Evolutionary conservation across 2,113 vertebrate genomes (phyloP), one percentile per base, ranked within the genome.

Genomic region (Symphodus melops): DNA sequence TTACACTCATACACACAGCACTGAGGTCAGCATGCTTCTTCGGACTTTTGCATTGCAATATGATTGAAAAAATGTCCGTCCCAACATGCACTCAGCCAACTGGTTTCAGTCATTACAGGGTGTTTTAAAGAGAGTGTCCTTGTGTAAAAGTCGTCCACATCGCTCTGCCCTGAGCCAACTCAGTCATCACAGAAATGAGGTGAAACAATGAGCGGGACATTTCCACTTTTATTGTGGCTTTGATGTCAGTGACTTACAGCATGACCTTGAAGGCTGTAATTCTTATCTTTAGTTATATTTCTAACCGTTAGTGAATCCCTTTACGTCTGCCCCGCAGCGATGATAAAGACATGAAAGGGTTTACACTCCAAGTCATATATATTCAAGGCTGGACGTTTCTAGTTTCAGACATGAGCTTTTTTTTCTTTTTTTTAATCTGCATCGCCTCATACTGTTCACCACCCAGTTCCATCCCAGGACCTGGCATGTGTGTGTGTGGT

Each of bases 211-310:
- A 71, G 52, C 62, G n/a, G 4, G 49, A 49, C 7, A 55, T 17
- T 9, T 48, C 58, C 37, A 42, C 57, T 70, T 85, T 83, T 75
- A 77, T 75, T 83, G 46, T 52, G 58, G 66, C 65, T 72, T 16
- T 12, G 37, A 67, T 44, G 48, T 4, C 16, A 60, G 23, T 54
- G 6, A 64, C 33, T 65, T 57, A 60, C 52, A 5, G 14, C 0
- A 0, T 64, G 51, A 85, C 57, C 55, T 69, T 65, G 21, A 57
- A 3, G 28, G 16, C 1, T 75, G 19, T 77, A 19, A 42, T 49
- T 51, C 20, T 3, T 42, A 36, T 17, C 17, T 23, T 8, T n/a
- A 42, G 23, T 39, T 54, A 36, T 68, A 9, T n/a, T 33, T 19
- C 8, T 49, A 23, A 7, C 0, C 11, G 36, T 41, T 52, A 62